Percentiles rank a stretch among this genome's conserved stretches.
These are phyloP conservation scores for Mythimna loreyi DNA, from an alignment of 2,888 invertebrate species.

Conservation along the genomic window DNA sequence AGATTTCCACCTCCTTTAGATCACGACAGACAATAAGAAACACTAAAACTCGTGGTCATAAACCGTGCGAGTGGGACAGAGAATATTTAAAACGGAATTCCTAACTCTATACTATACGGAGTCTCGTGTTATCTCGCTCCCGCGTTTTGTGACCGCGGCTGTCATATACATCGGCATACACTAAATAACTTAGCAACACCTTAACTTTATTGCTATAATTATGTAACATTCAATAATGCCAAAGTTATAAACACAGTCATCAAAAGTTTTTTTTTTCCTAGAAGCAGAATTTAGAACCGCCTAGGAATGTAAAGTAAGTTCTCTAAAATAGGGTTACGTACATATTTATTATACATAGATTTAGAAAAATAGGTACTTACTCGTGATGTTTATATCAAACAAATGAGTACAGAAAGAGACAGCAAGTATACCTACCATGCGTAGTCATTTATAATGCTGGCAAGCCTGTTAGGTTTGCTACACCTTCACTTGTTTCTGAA, in stretches of 20 bases:
- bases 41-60: background rate
- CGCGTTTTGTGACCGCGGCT: background rate
- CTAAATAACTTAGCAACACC: slow-evolving; percentile 8
- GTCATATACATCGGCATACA: background rate
- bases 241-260: slow-evolving; percentile 20
- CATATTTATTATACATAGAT: slow-evolving; percentile 15
- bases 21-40: slow-evolving; percentile 1
- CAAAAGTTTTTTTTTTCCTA: slow-evolving; percentile 5
- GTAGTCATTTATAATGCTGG: background rate
- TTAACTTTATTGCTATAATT: slow-evolving; percentile 25
- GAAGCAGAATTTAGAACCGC: slow-evolving; percentile 21
- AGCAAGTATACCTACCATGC: slow-evolving; percentile 5
- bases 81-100: slow-evolving; percentile 7
- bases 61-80: background rate
- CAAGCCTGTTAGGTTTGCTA: background rate
- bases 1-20: slow-evolving; percentile 37
- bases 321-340: slow-evolving; percentile 24
- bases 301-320: slow-evolving; percentile 24
- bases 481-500: background rate
- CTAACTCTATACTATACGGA: background rate
- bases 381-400: slow-evolving; percentile 11
- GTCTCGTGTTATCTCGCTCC: slow-evolving; percentile 4
- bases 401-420: slow-evolving; percentile 12
- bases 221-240: slow-evolving; percentile 18
- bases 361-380: slow-evolving; percentile 43